Evolutionary conservation across 2,113 vertebrate genomes (phyloP).

Genomic region (Globicephala melas): DNA sequence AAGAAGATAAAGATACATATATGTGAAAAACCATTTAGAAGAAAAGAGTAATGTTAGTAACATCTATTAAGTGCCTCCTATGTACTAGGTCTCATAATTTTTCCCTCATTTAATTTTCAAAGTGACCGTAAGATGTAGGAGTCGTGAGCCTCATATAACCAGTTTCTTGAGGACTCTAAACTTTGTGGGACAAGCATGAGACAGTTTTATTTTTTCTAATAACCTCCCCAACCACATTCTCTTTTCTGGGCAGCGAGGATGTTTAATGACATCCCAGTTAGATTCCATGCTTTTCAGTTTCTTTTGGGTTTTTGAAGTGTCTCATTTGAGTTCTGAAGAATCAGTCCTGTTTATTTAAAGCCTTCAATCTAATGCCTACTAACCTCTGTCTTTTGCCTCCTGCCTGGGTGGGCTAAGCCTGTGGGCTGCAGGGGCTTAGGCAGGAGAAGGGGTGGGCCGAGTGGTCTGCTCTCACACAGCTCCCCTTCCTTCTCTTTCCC

Average conservation of each 20-base stretch:
- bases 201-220: conserved; percentile 19
- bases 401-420: conserved; percentile 52
- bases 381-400: conserved; percentile 15
- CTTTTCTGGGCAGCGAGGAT: conserved; percentile 33
- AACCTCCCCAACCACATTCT: conserved; percentile 36
- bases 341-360: conserved; percentile 45
- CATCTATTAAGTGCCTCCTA: background rate
- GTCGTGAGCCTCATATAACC: background rate
- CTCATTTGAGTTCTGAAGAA: conserved; percentile 54
- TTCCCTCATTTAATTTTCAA: conserved; percentile 22
- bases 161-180: conserved; percentile 32
- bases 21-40: background rate
- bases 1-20: background rate
- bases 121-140: background rate
- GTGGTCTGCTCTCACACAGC: background rate
- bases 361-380: conserved; percentile 17
- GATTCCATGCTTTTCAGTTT: background rate
- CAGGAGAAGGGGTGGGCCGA: background rate
- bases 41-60: background rate
- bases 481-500: background rate
- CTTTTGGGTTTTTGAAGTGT: conserved; percentile 51
- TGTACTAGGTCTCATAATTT: background rate
- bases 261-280: conserved; percentile 40
- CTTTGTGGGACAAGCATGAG: background rate
- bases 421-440: background rate